Conservation (phyloP, 1,140 invertebrate species). For the Drosophila cardini region DNA sequence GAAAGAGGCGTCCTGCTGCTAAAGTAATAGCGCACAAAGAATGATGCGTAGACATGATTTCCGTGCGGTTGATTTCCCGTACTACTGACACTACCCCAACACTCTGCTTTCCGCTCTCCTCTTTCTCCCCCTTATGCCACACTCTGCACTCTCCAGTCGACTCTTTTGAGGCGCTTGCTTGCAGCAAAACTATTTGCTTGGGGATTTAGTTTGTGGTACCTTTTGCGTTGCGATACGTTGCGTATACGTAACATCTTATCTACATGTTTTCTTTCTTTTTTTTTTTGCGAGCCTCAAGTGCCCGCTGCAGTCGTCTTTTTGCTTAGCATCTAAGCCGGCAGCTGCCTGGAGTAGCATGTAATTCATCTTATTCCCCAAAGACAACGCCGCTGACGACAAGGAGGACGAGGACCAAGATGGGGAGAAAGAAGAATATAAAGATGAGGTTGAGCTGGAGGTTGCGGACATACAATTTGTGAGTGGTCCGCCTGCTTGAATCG, state of each 20-base stretch:
- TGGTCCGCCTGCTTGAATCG: constrained; percentile 2
- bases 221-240: constrained; percentile 40
- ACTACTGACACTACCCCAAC: constrained; percentile 5
- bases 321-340: constrained; percentile 44
- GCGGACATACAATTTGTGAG: constrained; percentile 11
- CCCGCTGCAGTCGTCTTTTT: constrained; percentile 34
- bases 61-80: constrained; percentile 77
- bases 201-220: constrained; percentile 78
- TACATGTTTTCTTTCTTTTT: constrained; percentile 45
- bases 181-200: constrained; percentile 72
- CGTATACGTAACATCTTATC: constrained; percentile 63
- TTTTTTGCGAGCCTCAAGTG: constrained; percentile 44
- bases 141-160: not conserved
- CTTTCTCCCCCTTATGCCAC: not conserved
- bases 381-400: constrained; percentile 51
- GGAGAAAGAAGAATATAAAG: too few relatives aligned
- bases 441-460: too few relatives aligned
- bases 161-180: constrained; percentile 11
- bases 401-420: not conserved
- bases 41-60: constrained; percentile 84
- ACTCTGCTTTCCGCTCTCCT: not conserved
- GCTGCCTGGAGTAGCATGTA: constrained; percentile 74
- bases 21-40: constrained; percentile 78
- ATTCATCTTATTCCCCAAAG: constrained; percentile 82
- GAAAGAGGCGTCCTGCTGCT: constrained; percentile 26